These are phyloP conservation scores for Hirtodrosophila duncani DNA, from an alignment of 2,888 invertebrate genomes.

Conservation along the genomic window DNA sequence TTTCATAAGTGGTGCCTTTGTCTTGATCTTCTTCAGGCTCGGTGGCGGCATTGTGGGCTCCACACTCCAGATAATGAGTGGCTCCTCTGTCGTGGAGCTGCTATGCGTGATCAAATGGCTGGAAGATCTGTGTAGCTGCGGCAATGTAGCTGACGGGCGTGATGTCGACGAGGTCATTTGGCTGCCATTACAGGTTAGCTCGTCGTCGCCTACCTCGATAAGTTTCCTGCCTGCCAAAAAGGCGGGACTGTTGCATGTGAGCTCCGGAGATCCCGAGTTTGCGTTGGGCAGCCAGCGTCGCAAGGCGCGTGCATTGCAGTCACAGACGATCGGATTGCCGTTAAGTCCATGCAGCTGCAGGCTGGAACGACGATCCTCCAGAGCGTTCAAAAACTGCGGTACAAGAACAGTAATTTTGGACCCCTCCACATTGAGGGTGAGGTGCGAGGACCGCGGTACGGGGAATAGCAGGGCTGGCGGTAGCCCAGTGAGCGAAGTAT, in stretches of 20 bases:
- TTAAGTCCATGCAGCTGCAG: constrained; percentile 86
- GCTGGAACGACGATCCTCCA: constrained; percentile 89
- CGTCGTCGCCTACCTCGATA: constrained; percentile 88
- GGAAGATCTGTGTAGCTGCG: constrained; percentile 68
- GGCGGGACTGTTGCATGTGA: constrained; percentile 85
- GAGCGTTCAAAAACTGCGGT: constrained; percentile 87
- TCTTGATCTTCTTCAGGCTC: constrained; percentile 80
- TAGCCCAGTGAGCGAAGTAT: constrained; percentile 87
- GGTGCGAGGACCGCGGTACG: constrained; percentile 89
- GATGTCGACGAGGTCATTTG: constrained; percentile 78
- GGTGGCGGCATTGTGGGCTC: constrained; percentile 85
- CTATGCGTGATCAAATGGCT: constrained; percentile 79
- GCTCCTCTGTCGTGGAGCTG: constrained; percentile 84
- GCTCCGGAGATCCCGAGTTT: constrained; percentile 81
- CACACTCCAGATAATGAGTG: constrained; percentile 93
- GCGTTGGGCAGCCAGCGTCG: constrained; percentile 88
- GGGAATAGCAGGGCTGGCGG: constrained; percentile 92
- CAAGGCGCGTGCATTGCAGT: constrained; percentile 89
- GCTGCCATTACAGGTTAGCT: constrained; percentile 87
- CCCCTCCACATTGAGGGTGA: constrained; percentile 87
- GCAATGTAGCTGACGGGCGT: constrained; percentile 51
- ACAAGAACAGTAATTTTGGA: constrained; percentile 87
- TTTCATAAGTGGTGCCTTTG: constrained; percentile 81
- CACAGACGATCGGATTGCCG: constrained; percentile 90
- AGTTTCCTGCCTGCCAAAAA: constrained; percentile 84